A percentile compares a stretch with the other conserved stretches of the same genome.
Evolutionary conservation across 1,140 invertebrate species (phyloP).

Genomic region (Diabrotica undecimpunctata): DNA sequence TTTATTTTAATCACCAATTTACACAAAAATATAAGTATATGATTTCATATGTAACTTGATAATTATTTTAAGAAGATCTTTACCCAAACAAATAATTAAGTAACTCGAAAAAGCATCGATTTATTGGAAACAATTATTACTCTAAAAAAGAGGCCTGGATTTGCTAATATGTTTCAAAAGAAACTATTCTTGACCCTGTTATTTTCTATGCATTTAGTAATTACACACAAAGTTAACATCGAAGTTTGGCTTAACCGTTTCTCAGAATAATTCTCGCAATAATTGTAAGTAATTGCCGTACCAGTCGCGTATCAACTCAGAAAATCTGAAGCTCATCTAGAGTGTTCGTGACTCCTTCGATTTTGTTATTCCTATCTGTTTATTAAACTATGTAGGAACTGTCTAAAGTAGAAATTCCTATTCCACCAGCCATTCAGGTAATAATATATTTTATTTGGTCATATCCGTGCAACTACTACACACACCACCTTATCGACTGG

Average conservation of each 20-base stretch:
- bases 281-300: neutral
- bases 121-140: no score
- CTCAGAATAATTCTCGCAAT: neutral
- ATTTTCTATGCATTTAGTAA: no score
- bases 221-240: no score
- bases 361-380: slow-evolving; percentile 21
- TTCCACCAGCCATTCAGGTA: slow-evolving; percentile 37
- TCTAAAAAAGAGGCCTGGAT: no score
- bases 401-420: slow-evolving; percentile 33
- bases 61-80: no score
- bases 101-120: no score
- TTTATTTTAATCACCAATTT: no score
- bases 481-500: slow-evolving; percentile 24
- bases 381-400: slow-evolving; percentile 34
- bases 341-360: slow-evolving; percentile 19
- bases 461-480: slow-evolving; percentile 28
- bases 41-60: no score
- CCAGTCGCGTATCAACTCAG: slow-evolving; percentile 1
- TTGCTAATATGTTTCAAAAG: no score
- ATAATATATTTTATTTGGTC: slow-evolving; percentile 39
- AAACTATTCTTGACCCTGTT: no score
- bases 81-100: no score
- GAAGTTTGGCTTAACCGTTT: neutral
- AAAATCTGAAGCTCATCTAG: slow-evolving; percentile 8
- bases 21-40: no score